Percentiles rank a stretch among this genome's conserved stretches.
These are phyloP conservation scores for Polypedilum vanderplanki DNA, from an alignment of 1,140 invertebrate genomes.

Conservation along the genomic window DNA sequence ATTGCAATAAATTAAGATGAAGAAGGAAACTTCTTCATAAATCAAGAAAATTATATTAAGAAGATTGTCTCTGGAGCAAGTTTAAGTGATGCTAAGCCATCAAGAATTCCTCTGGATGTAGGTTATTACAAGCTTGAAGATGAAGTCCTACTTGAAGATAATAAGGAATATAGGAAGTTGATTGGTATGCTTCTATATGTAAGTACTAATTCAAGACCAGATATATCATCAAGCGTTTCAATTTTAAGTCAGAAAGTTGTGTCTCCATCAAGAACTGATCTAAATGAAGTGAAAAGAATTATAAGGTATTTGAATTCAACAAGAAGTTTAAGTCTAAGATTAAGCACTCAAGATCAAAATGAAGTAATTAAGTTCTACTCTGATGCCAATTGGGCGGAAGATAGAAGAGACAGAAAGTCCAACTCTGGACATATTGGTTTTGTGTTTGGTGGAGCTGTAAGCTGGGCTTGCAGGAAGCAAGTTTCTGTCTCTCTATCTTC, in stretches of 20 bases:
- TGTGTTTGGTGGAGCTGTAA: slow-evolving; percentile 31
- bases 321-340: slow-evolving; percentile 31
- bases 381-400: slow-evolving; percentile 35
- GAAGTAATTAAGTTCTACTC: neutral
- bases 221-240: slow-evolving; percentile 43
- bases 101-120: neutral
- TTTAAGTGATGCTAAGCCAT: neutral
- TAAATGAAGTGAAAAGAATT: slow-evolving; percentile 39
- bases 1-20: neutral
- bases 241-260: slow-evolving; percentile 35
- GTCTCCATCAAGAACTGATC: slow-evolving; percentile 35
- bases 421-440: slow-evolving; percentile 34
- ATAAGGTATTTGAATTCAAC: slow-evolving; percentile 42
- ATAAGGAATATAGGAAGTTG: slow-evolving; percentile 37
- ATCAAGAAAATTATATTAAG: neutral
- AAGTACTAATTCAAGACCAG: slow-evolving; percentile 39
- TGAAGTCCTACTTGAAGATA: neutral
- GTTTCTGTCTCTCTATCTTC: slow-evolving; percentile 34
- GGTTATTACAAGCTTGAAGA: neutral
- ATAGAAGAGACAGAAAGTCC: slow-evolving; percentile 34
- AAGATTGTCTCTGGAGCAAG: neutral
- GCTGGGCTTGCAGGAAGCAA: slow-evolving; percentile 35
- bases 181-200: slow-evolving; percentile 43
- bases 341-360: neutral
- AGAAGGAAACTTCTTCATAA: neutral